Percentiles rank a stretch among this genome's conserved stretches.
These are phyloP conservation scores for Eupithecia dodoneata DNA, from an alignment of 2,888 invertebrate genomes.

Conservation along the genomic window DNA sequence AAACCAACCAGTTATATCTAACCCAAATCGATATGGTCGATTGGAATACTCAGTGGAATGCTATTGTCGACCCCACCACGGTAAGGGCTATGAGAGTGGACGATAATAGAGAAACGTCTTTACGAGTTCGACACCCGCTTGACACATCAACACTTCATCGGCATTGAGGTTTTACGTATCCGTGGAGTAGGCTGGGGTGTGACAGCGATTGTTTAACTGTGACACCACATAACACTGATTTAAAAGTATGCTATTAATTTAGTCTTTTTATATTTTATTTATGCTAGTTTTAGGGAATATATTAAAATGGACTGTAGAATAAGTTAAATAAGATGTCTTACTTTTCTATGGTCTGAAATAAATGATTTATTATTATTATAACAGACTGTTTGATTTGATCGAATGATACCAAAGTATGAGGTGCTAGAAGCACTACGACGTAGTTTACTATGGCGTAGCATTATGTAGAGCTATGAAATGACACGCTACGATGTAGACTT, in stretches of 20 bases:
- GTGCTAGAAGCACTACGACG: not conserved
- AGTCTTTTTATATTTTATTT: no score
- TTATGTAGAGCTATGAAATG: not conserved
- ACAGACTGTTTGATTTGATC: not conserved
- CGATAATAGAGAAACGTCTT: slow-evolving; percentile 77
- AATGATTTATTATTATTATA: no score
- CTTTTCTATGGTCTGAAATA: no score
- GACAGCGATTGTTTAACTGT: slow-evolving; percentile 43
- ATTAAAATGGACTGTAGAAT: no score
- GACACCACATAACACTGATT: slow-evolving; percentile 16
- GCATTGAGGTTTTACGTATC: slow-evolving; percentile 42
- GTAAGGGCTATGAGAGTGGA: slow-evolving; percentile 64
- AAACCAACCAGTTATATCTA: not conserved
- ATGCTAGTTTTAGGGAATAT: no score
- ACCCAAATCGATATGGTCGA: slow-evolving; percentile 31
- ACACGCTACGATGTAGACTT: not conserved
- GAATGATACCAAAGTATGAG: not conserved
- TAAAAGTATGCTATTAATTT: no score
- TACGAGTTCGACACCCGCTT: slow-evolving; percentile 76
- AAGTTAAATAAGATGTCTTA: no score
- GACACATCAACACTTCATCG: slow-evolving; percentile 74
- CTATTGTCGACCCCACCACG: slow-evolving; percentile 58
- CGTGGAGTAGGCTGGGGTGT: slow-evolving; percentile 50
- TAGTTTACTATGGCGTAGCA: not conserved
- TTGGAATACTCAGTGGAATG: slow-evolving; percentile 51